Evolutionary conservation across 2,888 invertebrate genomes (phyloP).

Genomic region (Podabrus alpinus): DNA sequence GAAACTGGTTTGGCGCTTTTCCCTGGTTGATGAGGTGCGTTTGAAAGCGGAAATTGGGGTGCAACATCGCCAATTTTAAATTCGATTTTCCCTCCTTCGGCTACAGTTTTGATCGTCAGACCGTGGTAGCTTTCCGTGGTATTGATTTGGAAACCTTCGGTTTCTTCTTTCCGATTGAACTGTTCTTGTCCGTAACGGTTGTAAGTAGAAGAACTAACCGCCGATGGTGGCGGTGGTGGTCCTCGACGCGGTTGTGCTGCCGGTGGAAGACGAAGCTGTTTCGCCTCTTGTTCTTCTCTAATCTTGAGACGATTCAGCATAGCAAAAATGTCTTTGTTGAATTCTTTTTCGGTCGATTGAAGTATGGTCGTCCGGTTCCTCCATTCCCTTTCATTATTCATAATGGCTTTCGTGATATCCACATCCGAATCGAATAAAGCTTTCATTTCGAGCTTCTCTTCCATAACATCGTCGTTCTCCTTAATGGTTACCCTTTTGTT

Average conservation of each 20-base stretch:
- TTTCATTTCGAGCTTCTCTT: conserved; percentile 81
- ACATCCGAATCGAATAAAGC: conserved; percentile 93
- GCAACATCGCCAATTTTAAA: conserved; percentile 48
- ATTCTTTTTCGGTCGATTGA: conserved; percentile 85
- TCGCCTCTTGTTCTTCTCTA: conserved; percentile 83
- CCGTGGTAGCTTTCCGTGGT: conserved; percentile 98
- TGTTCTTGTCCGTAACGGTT: conserved; percentile 99
- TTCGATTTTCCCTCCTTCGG: conserved; percentile 76
- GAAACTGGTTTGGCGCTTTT: conserved; percentile 50
- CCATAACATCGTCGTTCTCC: conserved; percentile 84
- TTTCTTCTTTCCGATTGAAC: conserved; percentile 94
- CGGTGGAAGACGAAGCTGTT: conserved; percentile 60
- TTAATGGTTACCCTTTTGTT: conserved; percentile 96
- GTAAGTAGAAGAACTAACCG: conserved; percentile 78
- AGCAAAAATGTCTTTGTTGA: conserved; percentile 69
- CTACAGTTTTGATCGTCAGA: conserved; percentile 96
- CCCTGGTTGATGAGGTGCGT: conserved; percentile 42
- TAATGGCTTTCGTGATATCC: conserved; percentile 94
- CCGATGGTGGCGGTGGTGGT: too few relatives aligned
- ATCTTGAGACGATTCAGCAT: conserved; percentile 89
- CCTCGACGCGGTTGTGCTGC: conserved; percentile 67
- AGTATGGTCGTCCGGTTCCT: conserved; percentile 92
- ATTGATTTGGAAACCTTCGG: conserved; percentile 99
- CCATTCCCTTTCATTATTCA: conserved; percentile 94
- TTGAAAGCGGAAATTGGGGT: conserved; percentile 53